Conservation (phyloP, 2,797 vertebrate genomes). For the Lepilemur septentrionalis region DNA sequence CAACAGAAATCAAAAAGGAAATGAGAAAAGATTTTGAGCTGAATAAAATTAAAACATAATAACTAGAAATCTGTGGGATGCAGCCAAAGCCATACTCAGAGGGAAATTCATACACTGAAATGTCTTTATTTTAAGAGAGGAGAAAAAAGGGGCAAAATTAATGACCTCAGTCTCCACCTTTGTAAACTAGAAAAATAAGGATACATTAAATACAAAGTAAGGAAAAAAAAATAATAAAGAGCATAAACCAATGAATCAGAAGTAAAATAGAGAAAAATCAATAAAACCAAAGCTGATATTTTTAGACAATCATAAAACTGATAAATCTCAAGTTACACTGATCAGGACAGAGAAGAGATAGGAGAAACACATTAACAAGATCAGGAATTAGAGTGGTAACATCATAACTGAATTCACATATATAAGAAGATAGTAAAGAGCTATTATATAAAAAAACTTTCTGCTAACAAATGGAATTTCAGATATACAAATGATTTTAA, state of each 20-base stretch:
- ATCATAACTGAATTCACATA: background rate
- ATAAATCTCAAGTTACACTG: background rate
- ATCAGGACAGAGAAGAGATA: background rate
- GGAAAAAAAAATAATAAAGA: background rate
- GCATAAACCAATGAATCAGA: background rate
- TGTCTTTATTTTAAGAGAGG: background rate
- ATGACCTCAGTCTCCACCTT: background rate
- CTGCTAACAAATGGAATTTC: background rate
- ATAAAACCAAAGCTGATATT: background rate
- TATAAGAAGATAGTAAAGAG: background rate
- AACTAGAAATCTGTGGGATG: background rate
- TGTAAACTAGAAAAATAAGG: background rate
- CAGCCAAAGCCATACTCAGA: background rate
- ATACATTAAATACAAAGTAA: background rate
- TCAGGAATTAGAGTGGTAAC: background rate
- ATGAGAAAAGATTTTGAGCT: background rate
- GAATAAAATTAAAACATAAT: background rate
- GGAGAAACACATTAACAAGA: background rate
- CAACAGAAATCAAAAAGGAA: background rate
- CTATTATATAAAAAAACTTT: background rate
- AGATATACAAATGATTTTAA: background rate
- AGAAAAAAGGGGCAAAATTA: background rate
- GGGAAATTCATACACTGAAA: background rate
- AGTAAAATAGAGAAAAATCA: background rate
- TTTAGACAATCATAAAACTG: background rate